A percentile compares a stretch with the other conserved stretches of the same genome.
phyloP scores from a whole-genome alignment of 2,888 invertebrate species.

The Leucophora obtusa region DNA sequence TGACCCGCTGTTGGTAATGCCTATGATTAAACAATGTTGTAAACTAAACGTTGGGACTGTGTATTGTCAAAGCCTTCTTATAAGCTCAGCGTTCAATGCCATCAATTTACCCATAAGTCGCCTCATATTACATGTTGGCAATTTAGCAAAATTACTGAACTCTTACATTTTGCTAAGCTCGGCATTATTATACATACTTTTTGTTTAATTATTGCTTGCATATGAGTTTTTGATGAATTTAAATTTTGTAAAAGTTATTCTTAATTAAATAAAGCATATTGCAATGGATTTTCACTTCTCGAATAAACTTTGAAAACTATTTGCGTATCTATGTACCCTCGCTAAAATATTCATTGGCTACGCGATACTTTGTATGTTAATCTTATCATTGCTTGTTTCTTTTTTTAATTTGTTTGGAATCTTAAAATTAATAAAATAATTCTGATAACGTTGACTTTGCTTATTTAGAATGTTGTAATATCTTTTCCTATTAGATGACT shows the following conservation, averaged over 20 bases:
- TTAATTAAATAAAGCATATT: not conserved
- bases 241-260: not conserved
- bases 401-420: not conserved
- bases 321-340: not conserved
- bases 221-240: not conserved
- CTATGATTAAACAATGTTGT: conserved; percentile 42
- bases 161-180: conserved; percentile 42
- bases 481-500: not conserved
- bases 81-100: conserved; percentile 73
- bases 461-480: not conserved
- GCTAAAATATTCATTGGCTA: not conserved
- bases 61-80: conserved; percentile 68
- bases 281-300: conserved; percentile 16
- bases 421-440: not conserved
- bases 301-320: not conserved
- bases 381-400: not conserved
- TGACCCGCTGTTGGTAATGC: not conserved
- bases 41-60: conserved; percentile 62
- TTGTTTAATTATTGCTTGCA: not conserved
- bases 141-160: conserved; percentile 46
- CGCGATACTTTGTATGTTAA: not conserved
- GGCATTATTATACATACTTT: conserved; percentile 39
- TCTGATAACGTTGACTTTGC: not conserved
- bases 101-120: conserved; percentile 66
- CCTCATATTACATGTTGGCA: conserved; percentile 70